phyloP scores from a whole-genome alignment of 2,113 vertebrate species.

The Hydrochoerus hydrochaeris region DNA sequence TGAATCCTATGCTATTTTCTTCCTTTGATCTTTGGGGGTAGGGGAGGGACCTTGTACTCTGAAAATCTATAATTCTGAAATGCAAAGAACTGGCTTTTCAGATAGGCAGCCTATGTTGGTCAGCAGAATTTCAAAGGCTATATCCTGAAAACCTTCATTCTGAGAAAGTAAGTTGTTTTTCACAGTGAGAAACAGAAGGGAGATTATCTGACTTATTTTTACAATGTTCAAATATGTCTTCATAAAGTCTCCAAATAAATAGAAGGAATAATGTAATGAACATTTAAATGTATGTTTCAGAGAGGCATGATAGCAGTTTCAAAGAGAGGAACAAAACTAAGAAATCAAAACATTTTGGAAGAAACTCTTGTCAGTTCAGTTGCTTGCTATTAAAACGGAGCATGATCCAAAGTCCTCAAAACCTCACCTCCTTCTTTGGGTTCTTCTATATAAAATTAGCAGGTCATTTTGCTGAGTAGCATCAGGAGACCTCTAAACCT shows the following conservation, averaged over 20 bases:
- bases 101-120: neutral
- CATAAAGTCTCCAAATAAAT: constrained; percentile 19
- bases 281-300: neutral
- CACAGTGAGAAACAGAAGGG: neutral
- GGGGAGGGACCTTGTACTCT: neutral
- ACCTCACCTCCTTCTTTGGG: neutral
- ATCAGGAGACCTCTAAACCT: neutral
- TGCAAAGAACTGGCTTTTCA: neutral
- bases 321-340: neutral
- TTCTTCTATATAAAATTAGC: neutral
- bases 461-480: neutral
- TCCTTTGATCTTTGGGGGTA: neutral
- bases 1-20: neutral
- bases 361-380: neutral
- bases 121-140: neutral
- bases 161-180: neutral
- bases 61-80: neutral
- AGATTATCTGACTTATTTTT: neutral
- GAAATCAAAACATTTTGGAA: constrained; percentile 7
- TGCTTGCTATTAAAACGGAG: neutral
- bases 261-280: neutral
- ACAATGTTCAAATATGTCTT: neutral
- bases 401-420: neutral
- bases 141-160: neutral
- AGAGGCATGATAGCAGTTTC: neutral